Percentiles rank a stretch among this genome's conserved stretches.
Conservation (phyloP, 2,797 vertebrate genomes). For the Hafferia zeledoni region DNA sequence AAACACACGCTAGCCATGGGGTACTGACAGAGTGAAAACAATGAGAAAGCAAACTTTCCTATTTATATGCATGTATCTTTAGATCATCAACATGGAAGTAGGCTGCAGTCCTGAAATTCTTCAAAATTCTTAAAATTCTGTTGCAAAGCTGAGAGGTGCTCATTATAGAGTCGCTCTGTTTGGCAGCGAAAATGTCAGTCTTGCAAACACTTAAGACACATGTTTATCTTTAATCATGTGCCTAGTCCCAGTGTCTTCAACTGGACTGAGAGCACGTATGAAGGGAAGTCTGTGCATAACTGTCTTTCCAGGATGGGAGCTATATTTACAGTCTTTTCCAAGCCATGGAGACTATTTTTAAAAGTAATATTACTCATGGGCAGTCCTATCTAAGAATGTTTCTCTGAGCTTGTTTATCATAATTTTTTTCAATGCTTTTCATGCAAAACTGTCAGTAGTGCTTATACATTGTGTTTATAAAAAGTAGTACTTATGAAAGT, state of each 20-base stretch:
- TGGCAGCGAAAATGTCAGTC: neutral
- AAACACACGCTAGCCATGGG: rapidly evolving
- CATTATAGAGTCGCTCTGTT: neutral
- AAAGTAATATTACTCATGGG: neutral
- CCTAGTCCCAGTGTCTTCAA: neutral
- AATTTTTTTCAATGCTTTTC: neutral
- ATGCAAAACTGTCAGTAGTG: neutral
- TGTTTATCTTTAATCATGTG: neutral
- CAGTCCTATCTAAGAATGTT: neutral
- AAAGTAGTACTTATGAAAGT: neutral
- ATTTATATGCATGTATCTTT: neutral
- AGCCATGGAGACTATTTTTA: slow-evolving; percentile 7
- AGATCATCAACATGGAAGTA: neutral
- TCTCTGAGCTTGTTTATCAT: neutral
- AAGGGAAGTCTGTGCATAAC: neutral
- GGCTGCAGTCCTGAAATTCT: neutral
- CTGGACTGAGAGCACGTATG: neutral
- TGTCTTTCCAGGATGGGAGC: slow-evolving; percentile 6
- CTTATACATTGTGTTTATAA: neutral
- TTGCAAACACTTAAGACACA: neutral
- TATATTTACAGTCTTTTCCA: slow-evolving; percentile 39
- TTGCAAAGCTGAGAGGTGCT: neutral
- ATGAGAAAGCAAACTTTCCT: neutral
- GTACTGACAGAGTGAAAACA: neutral
- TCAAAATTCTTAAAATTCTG: neutral